phyloP scores from a whole-genome alignment of 2,797 vertebrate genomes.

The Sebastiscus tertius region DNA sequence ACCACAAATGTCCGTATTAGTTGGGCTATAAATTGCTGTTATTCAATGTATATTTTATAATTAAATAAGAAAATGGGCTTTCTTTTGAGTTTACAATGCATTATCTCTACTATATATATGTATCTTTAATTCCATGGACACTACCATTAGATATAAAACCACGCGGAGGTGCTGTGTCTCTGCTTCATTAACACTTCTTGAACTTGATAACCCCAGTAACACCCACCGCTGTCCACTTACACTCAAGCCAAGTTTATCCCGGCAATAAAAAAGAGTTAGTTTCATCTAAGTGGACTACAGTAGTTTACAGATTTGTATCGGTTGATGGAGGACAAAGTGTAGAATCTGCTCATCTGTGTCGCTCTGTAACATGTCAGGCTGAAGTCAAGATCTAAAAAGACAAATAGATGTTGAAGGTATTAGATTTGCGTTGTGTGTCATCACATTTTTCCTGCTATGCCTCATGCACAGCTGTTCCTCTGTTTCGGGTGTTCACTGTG shows the following conservation, averaged over 20 bases:
- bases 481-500: conserved; percentile 5
- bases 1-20: background rate
- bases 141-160: background rate
- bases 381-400: background rate
- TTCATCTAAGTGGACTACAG: background rate
- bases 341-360: background rate
- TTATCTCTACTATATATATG: background rate
- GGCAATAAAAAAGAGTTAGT: background rate
- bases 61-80: background rate
- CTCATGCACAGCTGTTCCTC: conserved; percentile 54
- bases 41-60: background rate
- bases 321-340: background rate
- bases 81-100: background rate
- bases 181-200: background rate
- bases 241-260: background rate
- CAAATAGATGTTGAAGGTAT: conserved; percentile 12
- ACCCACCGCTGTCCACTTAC: background rate
- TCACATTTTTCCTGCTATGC: conserved; percentile 45
- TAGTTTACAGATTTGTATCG: background rate
- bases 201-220: background rate
- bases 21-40: background rate
- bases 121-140: background rate
- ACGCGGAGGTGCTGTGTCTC: background rate
- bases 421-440: conserved; percentile 50
- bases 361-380: background rate